Evolutionary conservation across 2,113 vertebrate genomes (phyloP), one percentile per base, ranked within the genome.

Genomic region (Ovis canadensis): DNA sequence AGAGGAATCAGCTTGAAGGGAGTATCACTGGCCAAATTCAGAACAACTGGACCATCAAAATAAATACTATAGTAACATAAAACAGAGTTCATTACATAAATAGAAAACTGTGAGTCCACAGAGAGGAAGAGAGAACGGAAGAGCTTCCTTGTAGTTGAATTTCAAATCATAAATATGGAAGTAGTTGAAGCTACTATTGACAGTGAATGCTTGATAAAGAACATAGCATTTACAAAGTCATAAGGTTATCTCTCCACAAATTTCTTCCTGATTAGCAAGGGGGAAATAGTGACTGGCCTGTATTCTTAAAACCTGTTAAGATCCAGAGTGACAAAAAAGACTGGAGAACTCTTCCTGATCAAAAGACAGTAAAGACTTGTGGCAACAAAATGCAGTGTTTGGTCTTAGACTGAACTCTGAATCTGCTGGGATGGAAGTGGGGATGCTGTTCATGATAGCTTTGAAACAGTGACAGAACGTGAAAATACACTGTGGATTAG

Each of bases 381-480:
- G 45, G 19, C 74, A 16, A 1, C 7, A 5, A 21, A 3, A 3
- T 60, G 55, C 6, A 3, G 5, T 0, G 1, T 64, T 11, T 10
- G 12, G 9, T 5, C 29, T 14, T 3, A 12, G 48, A 9, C 1
- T 33, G 21, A 17, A 52, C 36, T 15, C 43, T 14, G 1, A n/a
- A 33, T 43, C 27, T 1, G 16, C 27, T 3, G 59, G 62, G 7
- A 40, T 10, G 57, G 86, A 8, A n/a, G 23, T 40, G n/a, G 52
- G n/a, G 52, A 6, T 12, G 77, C n/a, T 36, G 1, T 33, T 14
- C 8, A 52, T 5, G 36, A 50, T 12, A 1, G 12, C 2, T 16
- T 3, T 31, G 52, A 57, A 45, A 54, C 8, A 13, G n/a, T 2
- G 11, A 23, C 14, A 9, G 36, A 27, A 59, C 31, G 11, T 81